Conservation (phyloP, 2,888 invertebrate genomes). For the Phasia obesa region DNA sequence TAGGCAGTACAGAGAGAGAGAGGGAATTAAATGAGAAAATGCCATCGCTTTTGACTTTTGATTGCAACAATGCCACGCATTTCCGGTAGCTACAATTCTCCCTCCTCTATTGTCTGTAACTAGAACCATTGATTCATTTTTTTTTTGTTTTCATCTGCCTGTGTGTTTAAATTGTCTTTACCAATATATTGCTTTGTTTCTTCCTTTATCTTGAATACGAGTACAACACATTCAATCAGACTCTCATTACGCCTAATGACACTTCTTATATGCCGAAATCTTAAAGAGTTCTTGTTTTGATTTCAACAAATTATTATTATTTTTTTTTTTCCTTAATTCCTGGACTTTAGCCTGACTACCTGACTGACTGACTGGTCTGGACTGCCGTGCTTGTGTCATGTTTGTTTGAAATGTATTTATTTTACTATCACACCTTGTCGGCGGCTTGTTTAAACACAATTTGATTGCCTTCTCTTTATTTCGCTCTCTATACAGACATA, state of each 20-base stretch:
- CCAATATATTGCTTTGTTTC: slow-evolving; percentile 10
- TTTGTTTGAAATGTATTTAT: slow-evolving; percentile 45
- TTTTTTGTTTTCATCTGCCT: slow-evolving; percentile 8
- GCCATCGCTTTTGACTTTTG: slow-evolving; percentile 62
- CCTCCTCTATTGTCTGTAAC: slow-evolving; percentile 33
- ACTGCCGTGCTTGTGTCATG: slow-evolving; percentile 24
- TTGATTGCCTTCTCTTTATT: slow-evolving; percentile 21
- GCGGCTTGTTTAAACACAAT: slow-evolving; percentile 65
- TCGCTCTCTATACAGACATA: slow-evolving; percentile 24
- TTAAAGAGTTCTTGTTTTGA: slow-evolving; percentile 66
- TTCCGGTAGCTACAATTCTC: slow-evolving; percentile 65
- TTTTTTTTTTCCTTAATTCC: slow-evolving; percentile 12
- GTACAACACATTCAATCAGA: slow-evolving; percentile 13
- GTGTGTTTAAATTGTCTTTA: slow-evolving; percentile 32
- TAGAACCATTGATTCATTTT: slow-evolving; percentile 2
- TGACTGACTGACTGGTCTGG: neutral
- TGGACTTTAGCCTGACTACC: slow-evolving; percentile 32
- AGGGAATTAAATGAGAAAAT: slow-evolving; percentile 54
- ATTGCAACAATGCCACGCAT: slow-evolving; percentile 68
- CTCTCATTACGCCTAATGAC: slow-evolving; percentile 60
- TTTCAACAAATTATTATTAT: slow-evolving; percentile 41
- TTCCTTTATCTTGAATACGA: slow-evolving; percentile 39
- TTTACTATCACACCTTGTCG: slow-evolving; percentile 69
- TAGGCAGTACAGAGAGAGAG: slow-evolving; percentile 28
- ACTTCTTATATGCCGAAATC: slow-evolving; percentile 54